A percentile compares a stretch with the other conserved stretches of the same genome.
phyloP scores from a whole-genome alignment of 2,113 vertebrate genomes.

The Strix uralensis region DNA sequence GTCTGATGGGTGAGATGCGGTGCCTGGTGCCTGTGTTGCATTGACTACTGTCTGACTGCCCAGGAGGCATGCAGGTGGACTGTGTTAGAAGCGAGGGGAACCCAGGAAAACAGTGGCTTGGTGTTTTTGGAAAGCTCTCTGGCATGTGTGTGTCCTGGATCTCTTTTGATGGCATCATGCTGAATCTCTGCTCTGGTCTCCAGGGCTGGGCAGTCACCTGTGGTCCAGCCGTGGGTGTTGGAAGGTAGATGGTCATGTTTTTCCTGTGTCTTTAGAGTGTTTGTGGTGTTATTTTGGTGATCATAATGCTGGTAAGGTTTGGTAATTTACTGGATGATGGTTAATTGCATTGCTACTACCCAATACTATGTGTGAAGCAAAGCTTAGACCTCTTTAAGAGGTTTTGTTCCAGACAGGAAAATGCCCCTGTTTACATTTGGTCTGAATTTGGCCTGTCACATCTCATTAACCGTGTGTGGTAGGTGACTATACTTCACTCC shows the following conservation, averaged over 20 bases:
- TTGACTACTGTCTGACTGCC: background rate
- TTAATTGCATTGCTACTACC: background rate
- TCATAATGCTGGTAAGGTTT: background rate
- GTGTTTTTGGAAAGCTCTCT: background rate
- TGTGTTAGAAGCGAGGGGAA: background rate
- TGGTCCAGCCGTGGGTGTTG: background rate
- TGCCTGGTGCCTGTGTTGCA: background rate
- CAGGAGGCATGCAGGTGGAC: background rate
- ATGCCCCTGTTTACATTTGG: background rate
- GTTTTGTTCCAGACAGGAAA: conserved; percentile 15
- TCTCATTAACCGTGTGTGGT: background rate
- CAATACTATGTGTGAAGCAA: background rate
- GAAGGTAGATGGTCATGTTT: background rate
- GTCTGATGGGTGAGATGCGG: background rate
- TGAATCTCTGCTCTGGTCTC: background rate
- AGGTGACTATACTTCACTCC: background rate
- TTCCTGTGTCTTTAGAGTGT: background rate
- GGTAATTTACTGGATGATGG: background rate
- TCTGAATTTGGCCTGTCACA: conserved; percentile 28
- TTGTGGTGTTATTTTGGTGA: background rate
- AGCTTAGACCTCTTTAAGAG: background rate
- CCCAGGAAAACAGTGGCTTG: background rate
- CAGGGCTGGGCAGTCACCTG: background rate
- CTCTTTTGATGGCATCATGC: background rate
- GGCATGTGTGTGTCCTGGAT: fast-evolving